phyloP scores from a whole-genome alignment of 2,888 invertebrate species.

The Leptopilina syphax region DNA sequence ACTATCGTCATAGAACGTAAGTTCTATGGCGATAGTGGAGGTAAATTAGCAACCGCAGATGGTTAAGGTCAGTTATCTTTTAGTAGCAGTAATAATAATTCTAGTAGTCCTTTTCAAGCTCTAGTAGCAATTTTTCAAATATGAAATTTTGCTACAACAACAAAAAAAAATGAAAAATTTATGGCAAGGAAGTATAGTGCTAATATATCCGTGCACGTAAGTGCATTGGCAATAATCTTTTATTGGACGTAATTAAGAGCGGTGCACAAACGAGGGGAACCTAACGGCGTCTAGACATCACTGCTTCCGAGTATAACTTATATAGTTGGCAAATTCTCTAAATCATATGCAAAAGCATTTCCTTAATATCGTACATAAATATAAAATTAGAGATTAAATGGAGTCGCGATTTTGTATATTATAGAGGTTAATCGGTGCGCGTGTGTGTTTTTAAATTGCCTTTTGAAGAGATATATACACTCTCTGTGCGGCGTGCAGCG shows the following conservation, averaged over 20 bases:
- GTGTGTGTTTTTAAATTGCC: background rate
- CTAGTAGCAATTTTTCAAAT: too few relatives aligned
- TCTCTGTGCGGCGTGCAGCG: slow-evolving; percentile 50
- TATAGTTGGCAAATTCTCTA: slow-evolving; percentile 36
- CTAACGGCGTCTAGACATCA: background rate
- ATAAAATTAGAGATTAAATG: slow-evolving; percentile 56
- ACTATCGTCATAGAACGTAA: too few relatives aligned
- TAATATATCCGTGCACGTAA: slow-evolving; percentile 5
- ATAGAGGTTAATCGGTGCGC: background rate
- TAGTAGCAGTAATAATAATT: too few relatives aligned
- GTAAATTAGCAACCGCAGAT: too few relatives aligned
- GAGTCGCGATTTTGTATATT: slow-evolving; percentile 51
- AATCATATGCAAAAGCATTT: slow-evolving; percentile 58
- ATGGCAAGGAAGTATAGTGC: slow-evolving; percentile 1
- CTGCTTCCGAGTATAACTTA: slow-evolving; percentile 47
- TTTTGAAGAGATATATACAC: slow-evolving; percentile 60
- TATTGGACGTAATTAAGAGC: slow-evolving; percentile 28
- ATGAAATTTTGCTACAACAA: background rate
- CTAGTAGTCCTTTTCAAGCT: too few relatives aligned
- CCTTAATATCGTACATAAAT: slow-evolving; percentile 56
- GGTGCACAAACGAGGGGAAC: background rate
- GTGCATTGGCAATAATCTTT: slow-evolving; percentile 20
- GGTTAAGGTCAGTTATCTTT: too few relatives aligned
- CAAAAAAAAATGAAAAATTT: background rate
- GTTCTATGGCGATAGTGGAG: too few relatives aligned